A percentile compares a stretch with the other conserved stretches of the same genome.
Conservation (phyloP, 1,140 invertebrate species). For the Halictus rubicundus region DNA sequence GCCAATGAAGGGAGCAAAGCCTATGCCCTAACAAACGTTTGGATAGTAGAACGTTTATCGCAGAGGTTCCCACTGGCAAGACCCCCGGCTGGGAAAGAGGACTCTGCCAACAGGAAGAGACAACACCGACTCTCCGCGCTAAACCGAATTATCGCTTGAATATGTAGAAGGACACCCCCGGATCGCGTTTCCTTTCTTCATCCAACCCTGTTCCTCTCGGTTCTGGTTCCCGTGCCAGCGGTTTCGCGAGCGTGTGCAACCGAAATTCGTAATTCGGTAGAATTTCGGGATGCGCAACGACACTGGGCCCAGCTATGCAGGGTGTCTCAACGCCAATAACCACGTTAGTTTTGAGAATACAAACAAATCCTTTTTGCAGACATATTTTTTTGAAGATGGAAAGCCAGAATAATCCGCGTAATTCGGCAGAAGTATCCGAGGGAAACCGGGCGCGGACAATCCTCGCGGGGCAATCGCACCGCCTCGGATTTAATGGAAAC, state of each 20-base stretch:
- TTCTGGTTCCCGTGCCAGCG: neutral
- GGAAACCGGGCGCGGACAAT: slow-evolving; percentile 29
- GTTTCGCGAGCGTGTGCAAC: slow-evolving; percentile 30
- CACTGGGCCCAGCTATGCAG: neutral
- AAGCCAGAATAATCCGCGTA: slow-evolving; percentile 28
- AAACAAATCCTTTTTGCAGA: no score
- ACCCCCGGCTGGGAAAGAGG: no score
- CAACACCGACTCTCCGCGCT: neutral
- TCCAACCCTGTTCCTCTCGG: neutral
- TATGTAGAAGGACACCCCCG: slow-evolving; percentile 19
- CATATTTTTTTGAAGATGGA: no score
- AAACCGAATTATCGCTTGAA: slow-evolving; percentile 45
- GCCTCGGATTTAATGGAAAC: slow-evolving; percentile 56
- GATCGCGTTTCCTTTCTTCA: slow-evolving; percentile 22
- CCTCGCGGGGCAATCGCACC: slow-evolving; percentile 49
- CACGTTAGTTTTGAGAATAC: no score
- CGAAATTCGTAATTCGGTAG: slow-evolving; percentile 58
- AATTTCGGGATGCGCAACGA: slow-evolving; percentile 43
- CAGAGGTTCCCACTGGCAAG: no score
- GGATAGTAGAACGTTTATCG: no score
- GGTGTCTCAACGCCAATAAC: no score
- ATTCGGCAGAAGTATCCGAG: slow-evolving; percentile 39
- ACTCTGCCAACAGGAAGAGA: no score
- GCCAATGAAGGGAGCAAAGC: no score
- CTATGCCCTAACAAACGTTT: no score